Conservation (phyloP, 2,888 invertebrate species). For the Sarcophaga carnaria region DNA sequence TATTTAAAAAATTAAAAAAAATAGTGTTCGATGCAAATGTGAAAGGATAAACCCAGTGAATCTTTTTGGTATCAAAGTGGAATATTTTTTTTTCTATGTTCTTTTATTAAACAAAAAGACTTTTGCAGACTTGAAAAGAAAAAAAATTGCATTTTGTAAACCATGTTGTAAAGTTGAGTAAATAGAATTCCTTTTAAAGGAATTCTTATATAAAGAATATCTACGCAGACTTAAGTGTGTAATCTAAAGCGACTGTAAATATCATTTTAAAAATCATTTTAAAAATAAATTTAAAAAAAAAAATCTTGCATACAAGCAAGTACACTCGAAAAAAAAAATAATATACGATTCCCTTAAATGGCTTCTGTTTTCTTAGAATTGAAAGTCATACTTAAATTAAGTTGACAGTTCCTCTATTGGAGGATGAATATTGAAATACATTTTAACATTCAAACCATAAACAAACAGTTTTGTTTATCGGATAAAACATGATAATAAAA, state of each 20-base stretch:
- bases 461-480: too few species aligned
- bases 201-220: slow-evolving; percentile 49
- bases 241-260: slow-evolving; percentile 5
- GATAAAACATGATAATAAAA: too few species aligned
- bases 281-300: not conserved
- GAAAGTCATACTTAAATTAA: too few species aligned
- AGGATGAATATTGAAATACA: too few species aligned
- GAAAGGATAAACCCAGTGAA: too few species aligned
- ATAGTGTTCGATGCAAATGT: not conserved
- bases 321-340: not conserved
- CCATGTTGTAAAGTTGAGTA: slow-evolving; percentile 33
- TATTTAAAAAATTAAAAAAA: not conserved
- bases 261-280: slow-evolving; percentile 11
- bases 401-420: too few species aligned
- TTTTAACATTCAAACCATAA: too few species aligned
- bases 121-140: slow-evolving; percentile 13
- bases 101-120: not conserved
- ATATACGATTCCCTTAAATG: too few species aligned
- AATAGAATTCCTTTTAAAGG: not conserved
- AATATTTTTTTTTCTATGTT: too few species aligned
- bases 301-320: slow-evolving; percentile 4
- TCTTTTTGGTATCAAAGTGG: too few species aligned
- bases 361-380: too few species aligned
- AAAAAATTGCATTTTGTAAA: slow-evolving; percentile 45
- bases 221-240: slow-evolving; percentile 49